A percentile compares a stretch with the other conserved stretches of the same genome.
phyloP scores from a whole-genome alignment of 2,113 vertebrate genomes.

The Terrapene triunguis region DNA sequence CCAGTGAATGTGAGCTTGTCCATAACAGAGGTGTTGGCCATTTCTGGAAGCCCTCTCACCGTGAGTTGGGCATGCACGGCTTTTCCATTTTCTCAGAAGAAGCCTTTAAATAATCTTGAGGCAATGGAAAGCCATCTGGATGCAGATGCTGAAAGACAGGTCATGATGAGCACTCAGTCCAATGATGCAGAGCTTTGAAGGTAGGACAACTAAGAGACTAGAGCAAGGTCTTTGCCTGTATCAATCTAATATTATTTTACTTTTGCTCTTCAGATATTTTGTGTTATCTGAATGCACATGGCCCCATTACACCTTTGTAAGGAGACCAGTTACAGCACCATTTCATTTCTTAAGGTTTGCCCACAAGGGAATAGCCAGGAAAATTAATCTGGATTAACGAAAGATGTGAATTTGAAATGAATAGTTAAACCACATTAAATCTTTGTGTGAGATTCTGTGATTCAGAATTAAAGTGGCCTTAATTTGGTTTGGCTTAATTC shows the following conservation, averaged over 20 bases:
- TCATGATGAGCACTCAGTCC: not conserved
- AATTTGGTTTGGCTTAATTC: too few relatives aligned
- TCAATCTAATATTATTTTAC: not conserved
- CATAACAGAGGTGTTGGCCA: slow-evolving; percentile 64
- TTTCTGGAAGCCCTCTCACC: slow-evolving; percentile 36
- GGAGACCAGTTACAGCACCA: not conserved
- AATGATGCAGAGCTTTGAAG: slow-evolving; percentile 8
- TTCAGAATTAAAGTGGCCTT: too few relatives aligned
- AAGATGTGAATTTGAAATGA: too few relatives aligned
- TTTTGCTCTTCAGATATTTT: not conserved
- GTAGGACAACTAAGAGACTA: not conserved
- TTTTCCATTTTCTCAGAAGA: slow-evolving; percentile 73
- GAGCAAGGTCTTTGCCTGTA: not conserved
- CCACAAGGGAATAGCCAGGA: too few relatives aligned
- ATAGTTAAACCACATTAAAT: too few relatives aligned
- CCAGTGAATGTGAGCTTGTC: slow-evolving; percentile 49
- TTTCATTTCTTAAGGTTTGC: not conserved
- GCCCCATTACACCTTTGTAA: not conserved
- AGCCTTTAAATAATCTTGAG: slow-evolving; percentile 57
- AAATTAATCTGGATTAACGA: too few relatives aligned
- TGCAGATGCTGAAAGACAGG: slow-evolving; percentile 38
- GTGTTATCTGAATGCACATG: not conserved
- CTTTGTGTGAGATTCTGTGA: too few relatives aligned
- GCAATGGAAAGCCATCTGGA: slow-evolving; percentile 74
- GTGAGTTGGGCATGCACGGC: slow-evolving; percentile 52